Conservation (phyloP, 2,797 vertebrate species). For the Darevskia nairensis region DNA sequence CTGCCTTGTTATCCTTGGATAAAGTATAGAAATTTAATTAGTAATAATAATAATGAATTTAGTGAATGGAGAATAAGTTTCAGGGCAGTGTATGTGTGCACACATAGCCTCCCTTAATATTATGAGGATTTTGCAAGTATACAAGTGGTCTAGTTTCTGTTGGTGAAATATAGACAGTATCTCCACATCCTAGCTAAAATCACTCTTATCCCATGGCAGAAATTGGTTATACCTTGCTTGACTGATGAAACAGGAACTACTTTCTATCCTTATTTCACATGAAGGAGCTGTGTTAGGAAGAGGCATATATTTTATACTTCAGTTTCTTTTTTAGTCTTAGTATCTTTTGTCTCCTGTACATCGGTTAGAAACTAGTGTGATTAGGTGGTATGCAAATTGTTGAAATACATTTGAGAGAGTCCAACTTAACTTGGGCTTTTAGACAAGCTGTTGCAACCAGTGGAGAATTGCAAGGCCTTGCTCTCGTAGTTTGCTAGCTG, state of each 20-base stretch:
- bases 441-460: constrained; percentile 36
- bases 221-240: constrained; percentile 1
- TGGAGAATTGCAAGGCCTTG: background rate
- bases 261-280: constrained; percentile 28
- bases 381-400: no score
- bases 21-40: no score
- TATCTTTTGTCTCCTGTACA: no score
- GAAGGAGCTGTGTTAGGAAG: background rate
- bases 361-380: no score
- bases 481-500: constrained; percentile 42
- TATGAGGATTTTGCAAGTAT: background rate
- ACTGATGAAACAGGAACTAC: constrained; percentile 39
- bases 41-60: no score
- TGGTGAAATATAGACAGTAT: background rate
- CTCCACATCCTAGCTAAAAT: background rate
- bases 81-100: background rate
- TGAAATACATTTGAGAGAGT: no score
- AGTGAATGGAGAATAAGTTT: background rate
- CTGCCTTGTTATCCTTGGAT: no score
- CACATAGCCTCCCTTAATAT: background rate
- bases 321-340: no score
- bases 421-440: background rate
- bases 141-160: background rate
- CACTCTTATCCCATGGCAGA: background rate
- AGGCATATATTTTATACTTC: background rate